phyloP scores from a whole-genome alignment of 2,797 vertebrate species.

The Sarcophilus harrisii region DNA sequence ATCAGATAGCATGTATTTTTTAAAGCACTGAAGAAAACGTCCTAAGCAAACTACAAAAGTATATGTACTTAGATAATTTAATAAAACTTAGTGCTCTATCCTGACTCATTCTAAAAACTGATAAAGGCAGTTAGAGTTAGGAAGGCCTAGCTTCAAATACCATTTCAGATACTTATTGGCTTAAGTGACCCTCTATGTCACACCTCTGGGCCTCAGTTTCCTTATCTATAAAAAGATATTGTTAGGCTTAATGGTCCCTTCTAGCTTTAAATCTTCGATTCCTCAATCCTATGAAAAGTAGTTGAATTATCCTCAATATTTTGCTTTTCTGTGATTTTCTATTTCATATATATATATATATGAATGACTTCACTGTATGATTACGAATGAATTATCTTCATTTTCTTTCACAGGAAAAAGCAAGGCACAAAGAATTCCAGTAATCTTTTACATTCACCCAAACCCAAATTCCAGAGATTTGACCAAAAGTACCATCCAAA shows the following conservation, averaged over 20 bases:
- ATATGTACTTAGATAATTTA: background rate
- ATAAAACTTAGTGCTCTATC: background rate
- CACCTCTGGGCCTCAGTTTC: background rate
- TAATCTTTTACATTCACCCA: background rate
- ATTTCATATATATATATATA: background rate
- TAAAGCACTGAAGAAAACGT: background rate
- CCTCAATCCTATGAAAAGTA: background rate
- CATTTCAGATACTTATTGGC: background rate
- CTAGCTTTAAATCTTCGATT: background rate
- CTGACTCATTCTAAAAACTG: background rate
- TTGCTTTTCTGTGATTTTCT: background rate
- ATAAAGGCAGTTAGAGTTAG: background rate
- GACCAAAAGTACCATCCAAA: background rate
- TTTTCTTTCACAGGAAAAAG: background rate
- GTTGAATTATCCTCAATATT: background rate
- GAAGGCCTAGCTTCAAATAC: background rate
- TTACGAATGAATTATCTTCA: background rate
- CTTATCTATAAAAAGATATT: background rate
- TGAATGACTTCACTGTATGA: background rate
- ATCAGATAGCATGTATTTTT: slow-evolving; percentile 1
- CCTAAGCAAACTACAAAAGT: background rate
- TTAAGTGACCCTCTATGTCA: background rate
- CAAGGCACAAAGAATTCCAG: background rate
- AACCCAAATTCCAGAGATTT: background rate
- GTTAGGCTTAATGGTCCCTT: background rate